Evolutionary conservation across 1,140 invertebrate species (phyloP).

Genomic region (Drosophila punjabiensis): DNA sequence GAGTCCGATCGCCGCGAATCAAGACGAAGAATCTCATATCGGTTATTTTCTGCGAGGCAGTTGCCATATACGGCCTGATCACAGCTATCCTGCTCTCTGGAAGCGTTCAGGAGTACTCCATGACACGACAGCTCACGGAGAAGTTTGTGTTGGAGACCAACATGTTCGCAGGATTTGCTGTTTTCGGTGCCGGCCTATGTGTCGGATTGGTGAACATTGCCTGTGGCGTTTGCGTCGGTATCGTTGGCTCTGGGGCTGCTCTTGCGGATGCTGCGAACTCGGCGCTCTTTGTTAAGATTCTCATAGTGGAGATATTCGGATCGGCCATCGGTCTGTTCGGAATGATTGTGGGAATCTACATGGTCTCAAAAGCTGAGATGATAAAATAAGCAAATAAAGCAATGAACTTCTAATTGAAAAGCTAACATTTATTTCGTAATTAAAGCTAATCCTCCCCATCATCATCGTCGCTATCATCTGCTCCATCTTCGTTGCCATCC

Average conservation of each 20-base stretch:
- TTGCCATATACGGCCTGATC: constrained; percentile 99
- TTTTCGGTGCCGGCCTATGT: constrained; percentile 97
- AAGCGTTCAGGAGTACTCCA: constrained; percentile 88
- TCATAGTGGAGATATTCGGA: constrained; percentile 99
- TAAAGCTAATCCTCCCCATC: constrained; percentile 54
- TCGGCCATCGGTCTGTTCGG: constrained; percentile 99
- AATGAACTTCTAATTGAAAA: not conserved
- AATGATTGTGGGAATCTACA: constrained; percentile 98
- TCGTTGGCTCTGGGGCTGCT: constrained; percentile 98
- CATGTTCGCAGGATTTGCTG: constrained; percentile 93
- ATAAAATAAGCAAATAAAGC: constrained; percentile 33
- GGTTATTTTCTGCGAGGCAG: constrained; percentile 99
- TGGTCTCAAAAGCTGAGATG: constrained; percentile 90
- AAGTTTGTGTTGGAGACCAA: constrained; percentile 86
- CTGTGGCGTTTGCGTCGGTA: constrained; percentile 97
- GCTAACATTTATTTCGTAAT: constrained; percentile 43
- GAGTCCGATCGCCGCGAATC: constrained; percentile 99
- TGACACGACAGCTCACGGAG: constrained; percentile 43
- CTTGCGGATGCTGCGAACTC: constrained; percentile 98
- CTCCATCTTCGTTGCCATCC: constrained; percentile 28
- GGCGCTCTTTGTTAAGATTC: constrained; percentile 97
- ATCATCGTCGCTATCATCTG: constrained; percentile 37
- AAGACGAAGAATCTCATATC: constrained; percentile 99
- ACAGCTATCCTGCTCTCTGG: constrained; percentile 98
- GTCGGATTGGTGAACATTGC: constrained; percentile 97